A percentile compares a stretch with the other conserved stretches of the same genome.
These are phyloP conservation scores for Ganaspis sp. DNA, from an alignment of 1,140 invertebrate species.

Conservation along the genomic window DNA sequence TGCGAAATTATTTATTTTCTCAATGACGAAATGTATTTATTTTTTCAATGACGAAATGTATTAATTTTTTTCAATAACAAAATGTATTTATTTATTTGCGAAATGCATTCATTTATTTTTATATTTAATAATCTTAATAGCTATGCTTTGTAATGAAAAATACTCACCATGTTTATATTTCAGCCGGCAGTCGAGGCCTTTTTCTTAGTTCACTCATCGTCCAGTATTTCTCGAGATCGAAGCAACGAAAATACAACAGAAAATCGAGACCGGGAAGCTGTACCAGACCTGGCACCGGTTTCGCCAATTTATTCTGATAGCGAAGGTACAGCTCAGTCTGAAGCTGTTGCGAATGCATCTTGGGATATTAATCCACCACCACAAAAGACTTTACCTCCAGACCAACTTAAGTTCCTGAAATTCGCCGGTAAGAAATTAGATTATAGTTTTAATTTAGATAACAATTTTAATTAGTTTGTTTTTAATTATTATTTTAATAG, in stretches of 20 bases:
- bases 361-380: slow-evolving; percentile 64
- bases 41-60: too few species aligned
- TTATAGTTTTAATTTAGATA: background rate
- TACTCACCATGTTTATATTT: background rate
- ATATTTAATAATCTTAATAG: too few species aligned
- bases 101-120: too few species aligned
- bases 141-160: too few species aligned
- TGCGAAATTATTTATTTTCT: too few species aligned
- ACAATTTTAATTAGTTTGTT: background rate
- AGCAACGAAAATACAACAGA: slow-evolving; percentile 50
- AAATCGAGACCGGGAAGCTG: slow-evolving; percentile 61
- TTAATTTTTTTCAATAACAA: slow-evolving; percentile 16
- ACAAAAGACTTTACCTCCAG: slow-evolving; percentile 73
- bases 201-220: slow-evolving; percentile 90
- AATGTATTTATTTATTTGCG: too few species aligned
- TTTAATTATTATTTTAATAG: slow-evolving; percentile 5
- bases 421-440: slow-evolving; percentile 80
- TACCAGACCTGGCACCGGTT: slow-evolving; percentile 68
- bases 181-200: slow-evolving; percentile 94
- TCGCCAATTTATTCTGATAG: slow-evolving; percentile 71
- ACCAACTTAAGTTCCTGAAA: slow-evolving; percentile 87
- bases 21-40: too few species aligned
- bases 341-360: slow-evolving; percentile 57
- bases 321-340: slow-evolving; percentile 58
- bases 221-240: slow-evolving; percentile 70